Evolutionary conservation across 1,140 invertebrate species (phyloP), one percentile per base, ranked within the genome.

Genomic region (Habropoda laboriosa): DNA sequence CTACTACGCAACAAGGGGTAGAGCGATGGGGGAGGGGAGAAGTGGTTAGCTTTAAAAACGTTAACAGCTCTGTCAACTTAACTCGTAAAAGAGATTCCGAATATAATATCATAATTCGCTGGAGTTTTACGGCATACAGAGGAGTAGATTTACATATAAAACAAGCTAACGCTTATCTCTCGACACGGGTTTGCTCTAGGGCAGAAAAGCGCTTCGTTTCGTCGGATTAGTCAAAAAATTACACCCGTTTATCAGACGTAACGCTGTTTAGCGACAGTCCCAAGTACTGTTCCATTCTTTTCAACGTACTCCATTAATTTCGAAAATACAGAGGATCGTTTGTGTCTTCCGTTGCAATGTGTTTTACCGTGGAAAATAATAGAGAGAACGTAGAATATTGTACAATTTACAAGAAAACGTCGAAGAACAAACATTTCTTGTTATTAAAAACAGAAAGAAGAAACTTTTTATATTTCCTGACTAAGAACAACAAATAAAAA

Each of bases 221-320:
- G 75, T 71, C 71, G 35, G 42, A 70, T 70, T 71, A 60, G 21
- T 27, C 55, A 27, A 71, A 78, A 70, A 58, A 40, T 71, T 60
- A 58, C 35, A 13, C 42, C 51, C 51, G 61, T 75, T 75, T 75
- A 75, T 75, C 73, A 75, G 27, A 12, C 38, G 42, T 75, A 55
- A 75, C 27, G 12, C 47, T 53, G 24, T 35, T 32, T 63, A 24
- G n/a, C 35, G 40, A 63, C 35, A 61, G 30, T 35, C 57, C 38
- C 38, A 42, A 21, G 0, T 21, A 35, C 7, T 10, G 16, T 63
- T 13, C 16, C 3, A n/a, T 32, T 27, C 16, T 16, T 61, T 73
- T 61, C 40, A 27, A 47, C 49, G 42, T 38, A 21, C n/a, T 2
- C 18, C 45, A 63, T 40, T 64, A 76, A 45, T 35, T 76, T 21